Conservation (phyloP, 2,797 vertebrate species). For the Enteromius paludinosus region DNA sequence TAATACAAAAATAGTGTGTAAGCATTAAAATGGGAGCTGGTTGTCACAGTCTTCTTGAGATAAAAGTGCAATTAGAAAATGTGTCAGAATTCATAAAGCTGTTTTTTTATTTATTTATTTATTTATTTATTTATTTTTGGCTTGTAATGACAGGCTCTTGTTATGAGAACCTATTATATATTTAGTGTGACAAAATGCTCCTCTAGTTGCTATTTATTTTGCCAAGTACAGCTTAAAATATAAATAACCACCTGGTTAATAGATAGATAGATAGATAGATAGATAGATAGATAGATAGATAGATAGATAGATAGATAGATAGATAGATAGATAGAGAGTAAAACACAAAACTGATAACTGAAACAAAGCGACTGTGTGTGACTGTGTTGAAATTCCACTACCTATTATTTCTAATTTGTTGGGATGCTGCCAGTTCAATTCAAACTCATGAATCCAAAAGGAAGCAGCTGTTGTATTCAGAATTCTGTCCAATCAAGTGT, state of each 20-base stretch:
- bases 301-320: no score
- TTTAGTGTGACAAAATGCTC: not conserved
- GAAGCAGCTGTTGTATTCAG: not conserved
- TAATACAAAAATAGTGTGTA: not conserved
- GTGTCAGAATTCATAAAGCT: not conserved
- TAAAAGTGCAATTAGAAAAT: not conserved
- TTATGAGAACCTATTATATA: not conserved
- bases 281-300: no score
- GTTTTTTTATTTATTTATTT: not conserved
- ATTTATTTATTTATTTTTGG: not conserved
- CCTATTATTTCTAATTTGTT: not conserved
- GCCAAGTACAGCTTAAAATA: not conserved
- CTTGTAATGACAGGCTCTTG: not conserved
- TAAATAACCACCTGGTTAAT: not conserved
- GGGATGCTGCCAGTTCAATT: not conserved
- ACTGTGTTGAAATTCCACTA: not conserved
- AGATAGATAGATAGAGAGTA: no score
- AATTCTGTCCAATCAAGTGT: not conserved
- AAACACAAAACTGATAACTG: no score
- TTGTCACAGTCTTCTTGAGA: not conserved
- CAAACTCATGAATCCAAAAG: not conserved
- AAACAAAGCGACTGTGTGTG: not conserved
- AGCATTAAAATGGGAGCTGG: not conserved
- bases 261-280: no score
- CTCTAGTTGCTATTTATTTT: not conserved